Conservation (phyloP, 2,888 invertebrate species). For the Trypoxylon attenuatum region DNA sequence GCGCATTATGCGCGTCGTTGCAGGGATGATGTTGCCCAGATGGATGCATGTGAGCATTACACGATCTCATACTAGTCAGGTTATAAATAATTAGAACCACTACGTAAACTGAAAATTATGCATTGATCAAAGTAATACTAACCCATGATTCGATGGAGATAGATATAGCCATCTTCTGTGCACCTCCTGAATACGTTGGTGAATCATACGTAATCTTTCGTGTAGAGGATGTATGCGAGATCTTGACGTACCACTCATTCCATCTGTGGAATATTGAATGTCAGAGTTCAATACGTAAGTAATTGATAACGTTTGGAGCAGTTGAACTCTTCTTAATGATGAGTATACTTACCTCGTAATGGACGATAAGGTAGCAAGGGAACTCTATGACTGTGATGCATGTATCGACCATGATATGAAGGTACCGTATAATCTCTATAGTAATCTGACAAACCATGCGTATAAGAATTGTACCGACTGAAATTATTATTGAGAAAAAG, state of each 20-base stretch:
- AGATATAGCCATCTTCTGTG: conserved; percentile 75
- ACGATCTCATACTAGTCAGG: conserved; percentile 56
- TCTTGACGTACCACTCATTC: conserved; percentile 43
- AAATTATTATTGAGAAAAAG: conserved; percentile 12
- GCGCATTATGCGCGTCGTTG: conserved; percentile 52
- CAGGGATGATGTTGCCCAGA: conserved; percentile 52
- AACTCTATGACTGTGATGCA: conserved; percentile 52
- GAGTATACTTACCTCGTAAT: conserved; percentile 52
- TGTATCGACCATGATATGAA: conserved; percentile 46
- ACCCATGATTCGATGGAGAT: conserved; percentile 58
- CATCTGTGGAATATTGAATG: conserved; percentile 32
- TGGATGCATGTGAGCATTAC: conserved; percentile 58
- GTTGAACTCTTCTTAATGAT: too few species aligned
- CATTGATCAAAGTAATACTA: conserved; percentile 17
- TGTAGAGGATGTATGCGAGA: conserved; percentile 83
- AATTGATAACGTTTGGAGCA: neutral
- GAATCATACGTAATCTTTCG: conserved; percentile 84
- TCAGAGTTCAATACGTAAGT: neutral
- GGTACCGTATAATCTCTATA: conserved; percentile 45
- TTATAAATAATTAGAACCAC: neutral
- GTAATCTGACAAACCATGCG: conserved; percentile 50
- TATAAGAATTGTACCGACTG: conserved; percentile 53
- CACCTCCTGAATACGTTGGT: conserved; percentile 81
- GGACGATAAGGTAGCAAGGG: conserved; percentile 48
- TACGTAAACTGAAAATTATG: neutral